Conservation (phyloP, 2,888 invertebrate species). For the Drosophila longiperda region DNA sequence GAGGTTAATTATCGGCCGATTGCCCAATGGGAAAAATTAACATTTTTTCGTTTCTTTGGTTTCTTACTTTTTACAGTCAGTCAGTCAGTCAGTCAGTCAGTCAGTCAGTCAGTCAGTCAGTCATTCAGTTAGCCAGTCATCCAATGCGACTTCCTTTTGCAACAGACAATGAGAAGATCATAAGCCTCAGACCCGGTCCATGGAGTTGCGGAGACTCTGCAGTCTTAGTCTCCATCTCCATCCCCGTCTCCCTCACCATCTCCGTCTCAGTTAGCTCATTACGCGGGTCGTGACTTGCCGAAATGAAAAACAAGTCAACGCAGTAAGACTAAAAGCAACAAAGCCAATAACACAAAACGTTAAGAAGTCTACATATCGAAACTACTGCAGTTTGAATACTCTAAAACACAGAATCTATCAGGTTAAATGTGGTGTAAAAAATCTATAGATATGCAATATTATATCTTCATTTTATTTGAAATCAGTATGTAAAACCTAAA, state of each 20-base stretch:
- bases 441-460: neutral
- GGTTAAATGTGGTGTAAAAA: neutral
- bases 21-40: constrained; percentile 74
- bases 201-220: constrained; percentile 24
- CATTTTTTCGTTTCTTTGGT: constrained; percentile 41
- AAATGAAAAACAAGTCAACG: constrained; percentile 77
- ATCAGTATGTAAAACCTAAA: neutral
- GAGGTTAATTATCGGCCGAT: constrained; percentile 76
- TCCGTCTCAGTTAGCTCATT: constrained; percentile 64
- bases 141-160: constrained; percentile 63
- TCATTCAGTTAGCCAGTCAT: constrained; percentile 27
- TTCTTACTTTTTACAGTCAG: constrained; percentile 25
- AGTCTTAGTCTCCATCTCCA: constrained; percentile 9
- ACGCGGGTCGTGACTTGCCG: constrained; percentile 80
- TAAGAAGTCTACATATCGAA: neutral
- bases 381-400: constrained; percentile 10
- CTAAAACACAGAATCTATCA: neutral
- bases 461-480: neutral
- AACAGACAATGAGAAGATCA: constrained; percentile 69
- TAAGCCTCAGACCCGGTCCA: constrained; percentile 59
- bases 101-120: constrained; percentile 21
- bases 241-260: neutral
- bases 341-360: constrained; percentile 22
- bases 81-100: constrained; percentile 22
- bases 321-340: constrained; percentile 53